Evolutionary conservation across 1,140 invertebrate species (phyloP), one percentile per base, ranked within the genome.

Genomic region (Drosophila burlai): DNA sequence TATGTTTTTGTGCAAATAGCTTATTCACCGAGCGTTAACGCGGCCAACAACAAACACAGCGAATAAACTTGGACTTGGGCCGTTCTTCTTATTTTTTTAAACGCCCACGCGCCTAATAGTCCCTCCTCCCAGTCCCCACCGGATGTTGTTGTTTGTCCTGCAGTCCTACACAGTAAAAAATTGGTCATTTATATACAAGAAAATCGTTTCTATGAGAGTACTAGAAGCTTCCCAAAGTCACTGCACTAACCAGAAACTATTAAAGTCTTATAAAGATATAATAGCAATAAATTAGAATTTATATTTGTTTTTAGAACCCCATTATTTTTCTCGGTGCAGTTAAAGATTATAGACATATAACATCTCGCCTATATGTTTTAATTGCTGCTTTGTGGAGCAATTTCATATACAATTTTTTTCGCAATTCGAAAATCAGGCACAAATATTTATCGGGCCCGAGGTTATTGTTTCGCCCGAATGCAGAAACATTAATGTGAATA

Each of bases 31-130:
- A 87, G 80, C 84, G 84, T 80, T 55, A 71, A 67, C 47, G 26
- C 40, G 21, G 49, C 15, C 62, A 58, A 46, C 60, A 61, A 62
- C 72, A 69, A 64, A 59, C 54, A 68, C 63, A 78, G 65, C 60
- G 75, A 66, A 90, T 90, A 90, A 90, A 90, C 85, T 90, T 90
- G 85, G 85, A 90, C 85, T 90, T 89, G 85, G 85, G 75, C 60
- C 47, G 24, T 67, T 79, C 68, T 76, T 66, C 64, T 61, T 40
- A 24, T 66, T 65, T 34, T n/a, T 50, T 69, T 40, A 40, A 55
- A 50, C 85, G 62, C 85, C 85, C 85, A 90, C 85, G 81, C 85
- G 81, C 71, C 85, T 58, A 15, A 54, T 45, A 40, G 29, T 52
- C 73, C 42, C 10, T 43, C 46, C 36, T 3, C 36, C 16, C 42